Evolutionary conservation across 2,113 vertebrate species (phyloP).

Genomic region (Pangasianodon gigas): DNA sequence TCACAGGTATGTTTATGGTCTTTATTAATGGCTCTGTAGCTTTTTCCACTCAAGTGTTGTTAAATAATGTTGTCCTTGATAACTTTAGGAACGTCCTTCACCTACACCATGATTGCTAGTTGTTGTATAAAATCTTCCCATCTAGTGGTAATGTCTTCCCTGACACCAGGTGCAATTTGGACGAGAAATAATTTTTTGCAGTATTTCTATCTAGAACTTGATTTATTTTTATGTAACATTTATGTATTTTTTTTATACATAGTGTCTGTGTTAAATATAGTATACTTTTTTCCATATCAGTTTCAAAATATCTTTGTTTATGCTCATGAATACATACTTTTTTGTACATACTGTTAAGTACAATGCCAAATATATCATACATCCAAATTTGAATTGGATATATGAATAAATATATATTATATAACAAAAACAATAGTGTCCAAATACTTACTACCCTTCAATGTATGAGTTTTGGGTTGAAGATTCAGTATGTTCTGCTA

Average conservation of each 20-base stretch:
- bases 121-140: not conserved
- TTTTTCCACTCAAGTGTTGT: too few species aligned
- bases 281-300: not conserved
- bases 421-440: not conserved
- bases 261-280: not conserved
- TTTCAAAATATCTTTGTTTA: not conserved
- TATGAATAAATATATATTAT: not conserved
- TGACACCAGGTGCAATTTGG: not conserved
- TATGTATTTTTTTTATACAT: too few species aligned
- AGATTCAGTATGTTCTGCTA: not conserved
- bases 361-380: not conserved
- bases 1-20: not conserved
- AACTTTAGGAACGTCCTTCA: not conserved
- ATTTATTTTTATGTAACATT: too few species aligned
- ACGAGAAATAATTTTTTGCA: not conserved
- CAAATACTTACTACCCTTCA: too few species aligned
- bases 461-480: not conserved
- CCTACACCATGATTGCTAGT: not conserved
- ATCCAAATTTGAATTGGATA: not conserved
- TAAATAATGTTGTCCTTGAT: not conserved
- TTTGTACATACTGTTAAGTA: not conserved
- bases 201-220: not conserved
- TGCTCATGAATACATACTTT: not conserved
- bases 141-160: not conserved
- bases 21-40: not conserved